Percentiles rank a stretch among this genome's conserved stretches.
phyloP scores from a whole-genome alignment of 1,140 invertebrate genomes.

The Thaumatotibia leucotreta region DNA sequence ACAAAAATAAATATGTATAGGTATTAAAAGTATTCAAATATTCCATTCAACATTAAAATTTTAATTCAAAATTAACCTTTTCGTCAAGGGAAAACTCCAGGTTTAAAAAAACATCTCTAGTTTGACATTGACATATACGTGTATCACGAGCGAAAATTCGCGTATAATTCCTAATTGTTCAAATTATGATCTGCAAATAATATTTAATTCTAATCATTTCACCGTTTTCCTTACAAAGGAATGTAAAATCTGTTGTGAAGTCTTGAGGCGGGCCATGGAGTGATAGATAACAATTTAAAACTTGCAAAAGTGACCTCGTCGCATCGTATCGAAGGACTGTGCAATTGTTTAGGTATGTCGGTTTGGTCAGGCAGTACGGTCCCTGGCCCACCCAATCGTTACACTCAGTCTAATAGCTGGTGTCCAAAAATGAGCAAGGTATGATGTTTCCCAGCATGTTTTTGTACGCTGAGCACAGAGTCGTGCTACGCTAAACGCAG shows the following conservation, averaged over 20 bases:
- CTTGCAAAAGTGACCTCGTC: conserved; percentile 51
- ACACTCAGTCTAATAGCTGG: conserved; percentile 59
- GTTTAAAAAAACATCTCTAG: not conserved
- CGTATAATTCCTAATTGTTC: not conserved
- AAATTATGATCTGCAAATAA: not conserved
- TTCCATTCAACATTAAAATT: too few relatives aligned
- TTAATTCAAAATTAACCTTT: too few relatives aligned
- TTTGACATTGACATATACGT: not conserved
- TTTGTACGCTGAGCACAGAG: not conserved
- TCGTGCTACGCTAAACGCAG: not conserved
- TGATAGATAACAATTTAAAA: not conserved
- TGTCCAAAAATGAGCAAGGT: conserved; percentile 67
- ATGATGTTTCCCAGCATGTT: conserved; percentile 19
- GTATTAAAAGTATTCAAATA: too few relatives aligned
- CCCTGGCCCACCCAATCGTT: conserved; percentile 53
- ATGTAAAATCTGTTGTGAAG: not conserved
- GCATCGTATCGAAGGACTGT: conserved; percentile 50
- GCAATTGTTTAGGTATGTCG: conserved; percentile 72
- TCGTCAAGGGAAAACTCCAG: too few relatives aligned
- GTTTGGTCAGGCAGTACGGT: conserved; percentile 73
- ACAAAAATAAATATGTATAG: too few relatives aligned
- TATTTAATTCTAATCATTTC: not conserved
- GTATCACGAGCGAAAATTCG: not conserved
- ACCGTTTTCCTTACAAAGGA: not conserved
- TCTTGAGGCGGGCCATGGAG: not conserved